Evolutionary conservation across 2,113 vertebrate species (phyloP).

Genomic region (Nothoprocta pentlandii): DNA sequence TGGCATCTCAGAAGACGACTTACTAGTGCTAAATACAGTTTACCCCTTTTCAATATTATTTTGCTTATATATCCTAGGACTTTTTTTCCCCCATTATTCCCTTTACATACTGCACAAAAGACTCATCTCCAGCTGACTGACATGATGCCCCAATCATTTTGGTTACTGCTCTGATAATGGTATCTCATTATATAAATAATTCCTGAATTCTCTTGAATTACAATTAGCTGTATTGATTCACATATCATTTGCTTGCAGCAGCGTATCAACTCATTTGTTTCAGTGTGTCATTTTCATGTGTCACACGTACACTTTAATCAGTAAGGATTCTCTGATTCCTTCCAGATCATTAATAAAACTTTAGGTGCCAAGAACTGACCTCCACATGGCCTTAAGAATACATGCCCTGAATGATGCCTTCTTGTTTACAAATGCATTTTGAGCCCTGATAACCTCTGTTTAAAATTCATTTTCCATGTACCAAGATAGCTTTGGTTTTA

Average conservation of each 20-base stretch:
- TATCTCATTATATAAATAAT: slow-evolving; percentile 25
- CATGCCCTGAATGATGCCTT: background rate
- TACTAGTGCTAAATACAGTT: background rate
- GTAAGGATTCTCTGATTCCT: slow-evolving; percentile 8
- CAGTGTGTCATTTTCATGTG: background rate
- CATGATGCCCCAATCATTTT: background rate
- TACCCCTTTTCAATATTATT: background rate
- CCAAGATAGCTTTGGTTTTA: background rate
- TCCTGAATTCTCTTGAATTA: slow-evolving; percentile 24
- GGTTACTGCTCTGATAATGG: background rate
- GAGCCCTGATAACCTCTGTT: background rate
- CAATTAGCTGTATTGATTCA: slow-evolving; percentile 23
- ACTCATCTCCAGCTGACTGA: slow-evolving; percentile 27
- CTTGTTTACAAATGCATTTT: background rate
- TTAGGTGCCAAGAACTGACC: slow-evolving; percentile 2
- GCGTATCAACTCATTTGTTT: slow-evolving; percentile 26
- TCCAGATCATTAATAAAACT: slow-evolving; percentile 18
- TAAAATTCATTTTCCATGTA: background rate
- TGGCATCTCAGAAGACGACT: background rate
- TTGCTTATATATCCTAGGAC: background rate
- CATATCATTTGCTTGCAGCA: slow-evolving; percentile 12
- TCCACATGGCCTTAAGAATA: background rate
- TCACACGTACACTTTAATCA: background rate
- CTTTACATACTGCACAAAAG: background rate
- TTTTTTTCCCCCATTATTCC: slow-evolving; percentile 19